These are phyloP conservation scores for Diceros bicornis DNA, from an alignment of 2,797 vertebrate species.

Conservation along the genomic window DNA sequence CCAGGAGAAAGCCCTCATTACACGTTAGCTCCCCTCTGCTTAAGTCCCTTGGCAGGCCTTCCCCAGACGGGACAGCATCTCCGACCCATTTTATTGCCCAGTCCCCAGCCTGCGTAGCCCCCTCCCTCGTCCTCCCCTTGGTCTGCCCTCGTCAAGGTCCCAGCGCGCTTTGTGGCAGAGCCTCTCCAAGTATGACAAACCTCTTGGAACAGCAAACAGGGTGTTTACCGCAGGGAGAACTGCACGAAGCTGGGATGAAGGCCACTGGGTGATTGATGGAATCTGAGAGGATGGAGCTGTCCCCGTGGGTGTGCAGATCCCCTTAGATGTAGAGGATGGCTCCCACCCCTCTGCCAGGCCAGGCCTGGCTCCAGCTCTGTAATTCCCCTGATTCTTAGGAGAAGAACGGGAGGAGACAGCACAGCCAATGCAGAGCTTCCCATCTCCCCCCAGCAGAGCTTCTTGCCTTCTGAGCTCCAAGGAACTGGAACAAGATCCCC, in stretches of 20 bases:
- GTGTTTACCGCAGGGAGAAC: not conserved
- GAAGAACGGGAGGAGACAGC: not conserved
- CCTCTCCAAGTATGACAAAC: slow-evolving; percentile 12
- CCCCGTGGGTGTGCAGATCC: not conserved
- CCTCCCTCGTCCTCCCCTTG: not conserved
- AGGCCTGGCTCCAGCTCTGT: not conserved
- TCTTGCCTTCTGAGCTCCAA: not conserved
- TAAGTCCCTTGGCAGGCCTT: not conserved
- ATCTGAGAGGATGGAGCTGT: not conserved
- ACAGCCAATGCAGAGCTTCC: not conserved
- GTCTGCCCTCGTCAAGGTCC: not conserved
- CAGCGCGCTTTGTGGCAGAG: not conserved
- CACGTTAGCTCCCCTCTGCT: not conserved
- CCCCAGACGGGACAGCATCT: not conserved
- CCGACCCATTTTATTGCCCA: not conserved
- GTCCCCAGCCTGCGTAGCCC: not conserved
- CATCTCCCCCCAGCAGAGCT: not conserved
- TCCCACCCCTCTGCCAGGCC: not conserved
- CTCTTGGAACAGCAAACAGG: not conserved
- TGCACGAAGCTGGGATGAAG: not conserved
- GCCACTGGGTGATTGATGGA: not conserved
- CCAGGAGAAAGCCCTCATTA: not conserved
- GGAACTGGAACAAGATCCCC: not conserved
- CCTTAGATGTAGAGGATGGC: not conserved
- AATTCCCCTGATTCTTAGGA: not conserved